Evolutionary conservation across 1,140 invertebrate genomes (phyloP).

Genomic region (Drosophila kikkawai): DNA sequence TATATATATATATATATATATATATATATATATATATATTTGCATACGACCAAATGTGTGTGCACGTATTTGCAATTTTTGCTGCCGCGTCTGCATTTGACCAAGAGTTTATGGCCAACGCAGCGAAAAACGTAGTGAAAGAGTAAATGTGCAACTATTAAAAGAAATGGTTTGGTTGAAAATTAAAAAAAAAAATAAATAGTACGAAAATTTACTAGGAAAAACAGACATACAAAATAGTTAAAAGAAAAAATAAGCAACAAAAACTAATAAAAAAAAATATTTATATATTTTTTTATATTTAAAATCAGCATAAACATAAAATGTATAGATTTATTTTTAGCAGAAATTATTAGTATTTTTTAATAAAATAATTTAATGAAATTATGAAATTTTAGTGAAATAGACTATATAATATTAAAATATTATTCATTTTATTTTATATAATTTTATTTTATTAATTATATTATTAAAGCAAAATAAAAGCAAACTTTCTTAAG

Average conservation of each 20-base stretch:
- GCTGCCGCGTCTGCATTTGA: constrained; percentile 34
- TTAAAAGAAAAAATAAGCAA: neutral
- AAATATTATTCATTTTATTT: no score
- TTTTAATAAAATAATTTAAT: neutral
- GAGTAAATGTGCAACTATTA: neutral
- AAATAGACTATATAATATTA: no score
- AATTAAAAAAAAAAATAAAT: neutral
- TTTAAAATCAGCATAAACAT: no score
- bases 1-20: constrained; percentile 27
- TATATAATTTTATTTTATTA: no score
- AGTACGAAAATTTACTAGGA: neutral
- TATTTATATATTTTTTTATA: no score
- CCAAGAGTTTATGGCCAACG: constrained; percentile 16
- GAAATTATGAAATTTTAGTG: no score
- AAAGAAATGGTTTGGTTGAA: neutral
- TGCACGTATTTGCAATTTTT: constrained; percentile 24
- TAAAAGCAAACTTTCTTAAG: no score
- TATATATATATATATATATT: neutral
- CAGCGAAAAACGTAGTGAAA: constrained; percentile 14
- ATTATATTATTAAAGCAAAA: no score
- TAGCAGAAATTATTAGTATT: no score
- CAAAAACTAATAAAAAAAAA: neutral
- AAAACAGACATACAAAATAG: neutral
- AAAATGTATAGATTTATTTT: neutral
- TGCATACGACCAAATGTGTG: constrained; percentile 20